Evolutionary conservation across 2,797 vertebrate species (phyloP).

Genomic region (Pseudochirops cupreus): DNA sequence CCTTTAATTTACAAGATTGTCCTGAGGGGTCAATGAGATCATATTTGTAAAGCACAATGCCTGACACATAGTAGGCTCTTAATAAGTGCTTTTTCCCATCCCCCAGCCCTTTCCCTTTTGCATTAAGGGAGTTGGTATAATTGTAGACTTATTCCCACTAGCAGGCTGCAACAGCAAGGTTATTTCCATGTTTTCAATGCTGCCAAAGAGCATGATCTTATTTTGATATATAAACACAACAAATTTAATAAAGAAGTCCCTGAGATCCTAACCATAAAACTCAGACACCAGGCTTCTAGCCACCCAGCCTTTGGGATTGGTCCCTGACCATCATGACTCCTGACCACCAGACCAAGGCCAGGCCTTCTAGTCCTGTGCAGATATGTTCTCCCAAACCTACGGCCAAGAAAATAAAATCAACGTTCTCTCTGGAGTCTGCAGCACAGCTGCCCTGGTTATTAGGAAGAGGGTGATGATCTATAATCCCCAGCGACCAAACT

Average conservation of each 20-base stretch:
- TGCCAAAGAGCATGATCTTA: slow-evolving; percentile 9
- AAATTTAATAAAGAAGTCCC: neutral
- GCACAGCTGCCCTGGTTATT: neutral
- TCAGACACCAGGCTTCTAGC: neutral
- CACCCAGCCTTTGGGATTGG: neutral
- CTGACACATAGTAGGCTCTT: neutral
- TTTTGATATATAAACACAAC: slow-evolving; percentile 4
- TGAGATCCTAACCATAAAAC: neutral
- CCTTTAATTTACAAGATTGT: neutral
- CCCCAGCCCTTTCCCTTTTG: slow-evolving; percentile 23
- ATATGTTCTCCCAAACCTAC: neutral
- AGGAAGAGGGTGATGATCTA: neutral
- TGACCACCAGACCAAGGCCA: neutral
- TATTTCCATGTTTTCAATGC: slow-evolving; percentile 8
- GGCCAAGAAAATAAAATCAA: neutral
- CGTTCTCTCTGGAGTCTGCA: neutral
- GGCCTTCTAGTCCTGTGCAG: neutral
- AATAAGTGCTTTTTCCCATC: neutral
- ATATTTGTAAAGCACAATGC: neutral
- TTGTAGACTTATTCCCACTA: slow-evolving; percentile 43
- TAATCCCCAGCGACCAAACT: neutral
- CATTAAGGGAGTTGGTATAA: slow-evolving; percentile 57
- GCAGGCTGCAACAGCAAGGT: neutral
- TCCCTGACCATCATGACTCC: neutral
- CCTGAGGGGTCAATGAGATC: neutral